Evolutionary conservation across 2,888 invertebrate genomes (phyloP).

Genomic region (Drosophila merina): DNA sequence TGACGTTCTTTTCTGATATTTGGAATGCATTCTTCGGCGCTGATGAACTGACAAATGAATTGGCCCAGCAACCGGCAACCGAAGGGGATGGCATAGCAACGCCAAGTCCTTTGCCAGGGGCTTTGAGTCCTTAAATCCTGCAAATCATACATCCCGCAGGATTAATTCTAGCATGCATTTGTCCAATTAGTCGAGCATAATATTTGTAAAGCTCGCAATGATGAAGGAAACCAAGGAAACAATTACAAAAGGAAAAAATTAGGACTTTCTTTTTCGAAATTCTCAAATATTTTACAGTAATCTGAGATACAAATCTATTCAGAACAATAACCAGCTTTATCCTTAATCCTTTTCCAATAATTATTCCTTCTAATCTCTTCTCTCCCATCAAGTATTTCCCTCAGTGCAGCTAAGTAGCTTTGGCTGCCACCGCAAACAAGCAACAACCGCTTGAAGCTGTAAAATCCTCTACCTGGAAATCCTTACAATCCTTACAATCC

Average conservation of each 20-base stretch:
- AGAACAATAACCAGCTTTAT: background rate
- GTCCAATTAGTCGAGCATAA: conserved; percentile 17
- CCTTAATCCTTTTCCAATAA: background rate
- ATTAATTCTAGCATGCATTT: conserved; percentile 1
- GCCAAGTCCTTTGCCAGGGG: background rate
- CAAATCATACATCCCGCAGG: background rate
- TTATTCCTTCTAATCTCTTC: background rate
- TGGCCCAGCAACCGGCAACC: conserved; percentile 38
- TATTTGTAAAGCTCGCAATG: background rate
- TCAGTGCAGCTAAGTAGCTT: conserved; percentile 27
- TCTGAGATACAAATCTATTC: too few relatives aligned
- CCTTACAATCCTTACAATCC: background rate
- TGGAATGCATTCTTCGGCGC: conserved; percentile 36
- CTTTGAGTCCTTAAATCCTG: conserved; percentile 23
- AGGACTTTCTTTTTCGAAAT: background rate
- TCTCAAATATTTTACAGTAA: background rate
- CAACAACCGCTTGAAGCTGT: conserved; percentile 20
- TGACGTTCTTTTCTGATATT: conserved; percentile 13
- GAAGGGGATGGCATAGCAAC: conserved; percentile 12
- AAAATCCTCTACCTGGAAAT: conserved; percentile 22
- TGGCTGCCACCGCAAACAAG: conserved; percentile 15
- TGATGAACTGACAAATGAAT: conserved; percentile 46
- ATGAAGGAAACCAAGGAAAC: background rate
- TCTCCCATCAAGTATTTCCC: background rate
- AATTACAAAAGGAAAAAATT: background rate